A percentile compares a stretch with the other conserved stretches of the same genome.
Conservation (phyloP, 1,140 invertebrate genomes). For the Lutraria rhynchaena region DNA sequence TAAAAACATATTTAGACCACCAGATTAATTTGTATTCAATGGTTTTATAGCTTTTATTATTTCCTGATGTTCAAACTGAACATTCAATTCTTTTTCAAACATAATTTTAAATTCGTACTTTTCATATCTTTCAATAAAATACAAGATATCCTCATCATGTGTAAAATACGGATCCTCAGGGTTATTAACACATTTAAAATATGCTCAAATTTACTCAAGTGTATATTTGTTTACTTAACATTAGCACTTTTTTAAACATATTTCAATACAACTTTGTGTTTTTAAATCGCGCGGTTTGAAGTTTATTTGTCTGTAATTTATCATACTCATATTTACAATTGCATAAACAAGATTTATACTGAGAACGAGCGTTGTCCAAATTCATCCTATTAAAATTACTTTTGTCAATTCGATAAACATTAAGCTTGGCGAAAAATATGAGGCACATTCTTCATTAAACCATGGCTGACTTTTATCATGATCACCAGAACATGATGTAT, state of each 20-base stretch:
- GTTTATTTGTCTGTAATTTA: background rate
- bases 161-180: constrained; percentile 10
- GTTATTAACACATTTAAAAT: constrained; percentile 33
- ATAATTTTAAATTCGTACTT: constrained; percentile 25
- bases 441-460: too few relatives aligned
- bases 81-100: constrained; percentile 37
- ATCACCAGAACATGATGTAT: too few relatives aligned
- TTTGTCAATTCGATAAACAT: background rate
- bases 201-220: too few relatives aligned
- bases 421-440: background rate
- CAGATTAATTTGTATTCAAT: background rate
- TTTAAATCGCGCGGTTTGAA: background rate
- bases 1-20: too few relatives aligned
- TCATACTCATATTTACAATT: too few relatives aligned
- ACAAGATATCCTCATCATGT: constrained; percentile 22
- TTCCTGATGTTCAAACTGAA: background rate
- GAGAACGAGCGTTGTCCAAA: background rate
- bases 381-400: background rate
- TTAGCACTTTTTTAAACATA: too few relatives aligned
- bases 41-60: too few relatives aligned
- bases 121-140: too few relatives aligned
- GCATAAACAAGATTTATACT: background rate
- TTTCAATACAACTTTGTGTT: constrained; percentile 34
- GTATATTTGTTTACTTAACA: too few relatives aligned
- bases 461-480: too few relatives aligned